A percentile compares a stretch with the other conserved stretches of the same genome.
Evolutionary conservation across 2,113 vertebrate genomes (phyloP).

Genomic region (Noctilio leporinus): DNA sequence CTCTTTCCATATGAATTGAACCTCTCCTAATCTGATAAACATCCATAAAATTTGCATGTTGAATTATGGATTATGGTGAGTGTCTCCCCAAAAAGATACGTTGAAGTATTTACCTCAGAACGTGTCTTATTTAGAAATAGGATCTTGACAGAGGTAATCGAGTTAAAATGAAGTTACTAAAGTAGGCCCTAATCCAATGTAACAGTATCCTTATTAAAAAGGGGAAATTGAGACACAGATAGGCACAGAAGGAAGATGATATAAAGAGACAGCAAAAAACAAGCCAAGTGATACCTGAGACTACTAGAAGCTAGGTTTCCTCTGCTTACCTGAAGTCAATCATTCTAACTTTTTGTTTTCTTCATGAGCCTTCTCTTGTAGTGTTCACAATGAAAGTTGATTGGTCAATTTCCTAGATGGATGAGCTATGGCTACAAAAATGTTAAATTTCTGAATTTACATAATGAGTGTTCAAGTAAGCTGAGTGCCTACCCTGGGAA

Average conservation of each 20-base stretch:
- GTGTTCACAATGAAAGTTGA: not conserved
- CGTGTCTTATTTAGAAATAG: not conserved
- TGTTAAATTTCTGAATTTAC: conserved; percentile 19
- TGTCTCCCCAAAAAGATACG: not conserved
- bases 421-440: not conserved
- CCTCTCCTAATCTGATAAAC: not conserved
- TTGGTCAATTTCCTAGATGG: not conserved
- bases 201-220: not conserved
- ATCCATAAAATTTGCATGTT: not conserved
- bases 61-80: not conserved
- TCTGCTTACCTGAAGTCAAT: not conserved
- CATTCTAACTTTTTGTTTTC: not conserved
- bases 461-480: conserved; percentile 20
- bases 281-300: not conserved
- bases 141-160: not conserved
- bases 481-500: not conserved
- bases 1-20: not conserved
- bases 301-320: not conserved
- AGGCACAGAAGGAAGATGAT: not conserved
- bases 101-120: not conserved
- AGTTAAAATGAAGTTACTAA: not conserved
- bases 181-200: not conserved
- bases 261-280: not conserved
- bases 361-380: not conserved
- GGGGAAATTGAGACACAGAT: not conserved